Evolutionary conservation across 2,113 vertebrate species (phyloP).

Genomic region (Hystrix cristata): DNA sequence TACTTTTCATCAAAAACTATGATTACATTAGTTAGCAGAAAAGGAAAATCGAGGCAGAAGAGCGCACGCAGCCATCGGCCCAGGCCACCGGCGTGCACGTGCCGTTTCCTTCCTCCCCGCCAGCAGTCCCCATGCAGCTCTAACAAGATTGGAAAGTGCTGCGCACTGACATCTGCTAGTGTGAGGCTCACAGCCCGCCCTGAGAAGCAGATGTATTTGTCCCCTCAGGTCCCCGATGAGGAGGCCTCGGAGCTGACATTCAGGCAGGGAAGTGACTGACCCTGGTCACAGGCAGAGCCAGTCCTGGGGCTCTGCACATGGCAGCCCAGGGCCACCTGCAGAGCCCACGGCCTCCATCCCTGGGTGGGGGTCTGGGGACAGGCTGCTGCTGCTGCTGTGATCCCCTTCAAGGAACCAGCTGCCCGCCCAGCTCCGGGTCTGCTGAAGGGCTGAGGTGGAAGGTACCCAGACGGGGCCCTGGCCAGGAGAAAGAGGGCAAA

Average conservation of each 20-base stretch:
- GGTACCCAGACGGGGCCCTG: neutral
- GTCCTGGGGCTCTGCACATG: neutral
- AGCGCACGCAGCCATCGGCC: neutral
- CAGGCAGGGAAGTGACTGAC: conserved; percentile 1
- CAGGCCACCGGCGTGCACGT: neutral
- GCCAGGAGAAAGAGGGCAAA: neutral
- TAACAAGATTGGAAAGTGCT: neutral
- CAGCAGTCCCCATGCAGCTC: neutral
- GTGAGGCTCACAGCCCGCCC: neutral
- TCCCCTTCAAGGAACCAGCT: neutral
- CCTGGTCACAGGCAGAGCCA: neutral
- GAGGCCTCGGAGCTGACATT: conserved; percentile 16
- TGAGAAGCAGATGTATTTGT: neutral
- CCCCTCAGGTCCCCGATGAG: neutral
- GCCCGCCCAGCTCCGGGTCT: neutral
- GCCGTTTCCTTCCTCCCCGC: conserved; percentile 10
- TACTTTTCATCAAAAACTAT: conserved; percentile 8
- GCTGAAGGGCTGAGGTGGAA: neutral
- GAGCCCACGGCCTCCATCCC: neutral
- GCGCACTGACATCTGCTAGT: fast-evolving
- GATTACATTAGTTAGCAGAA: conserved; percentile 23
- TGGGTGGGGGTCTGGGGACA: neutral
- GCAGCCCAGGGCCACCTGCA: too few relatives aligned
- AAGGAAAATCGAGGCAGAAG: conserved; percentile 17
- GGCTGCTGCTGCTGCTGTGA: neutral